Base-by-base conservation (phyloP, 2,888 invertebrate species). In the Melitaea athalia region DNA sequence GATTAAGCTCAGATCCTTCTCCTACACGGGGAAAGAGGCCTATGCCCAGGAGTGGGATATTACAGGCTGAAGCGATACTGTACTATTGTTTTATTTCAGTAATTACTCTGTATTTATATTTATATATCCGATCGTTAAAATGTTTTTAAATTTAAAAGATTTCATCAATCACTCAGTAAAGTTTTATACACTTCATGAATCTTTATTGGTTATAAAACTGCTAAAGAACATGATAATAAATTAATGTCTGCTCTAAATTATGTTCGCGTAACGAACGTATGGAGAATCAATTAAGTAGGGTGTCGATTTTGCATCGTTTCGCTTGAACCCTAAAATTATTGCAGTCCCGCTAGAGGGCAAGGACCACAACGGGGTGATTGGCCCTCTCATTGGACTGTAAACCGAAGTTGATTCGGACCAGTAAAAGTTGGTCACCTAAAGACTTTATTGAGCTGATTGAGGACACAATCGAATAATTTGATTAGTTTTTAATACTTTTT, bases 281-380 rank as follows among this genome's bases (percentile, higher is more conserved):
- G 69, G 71, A 59, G 64, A 70, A 70, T 72, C 70, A 70, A 71
- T 72, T 71, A n/a, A n/a, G n/a, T n/a, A 68, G 42, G 64, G 67
- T 57, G 31, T 33, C 68, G 69, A 68, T 73, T 73, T 66, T 63
- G 64, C 57, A 67, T 70, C 65, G 68, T 62, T 59, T 67, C 64
- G 64, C 69, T 47, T 70, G 72, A 59, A 69, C 70, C 70, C 72
- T 70, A 72, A 76, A 75, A 64, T 70, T 67, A 73, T 74, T 72
- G 69, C 68, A 65, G 75, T 76, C 73, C 76, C 76, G 75, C 73
- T 76, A 73, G 68, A 72, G 75, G 76, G 75, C 77, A 77, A 77
- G 68, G 76, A 77, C 77, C 78, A 75, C 65, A 43, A 68, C 63
- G 67, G 70, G 72, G 75, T 76, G 72, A 75, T 68, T 75, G 75